Conservation (phyloP, 2,888 invertebrate genomes). For the Drosophila macrothrix region DNA sequence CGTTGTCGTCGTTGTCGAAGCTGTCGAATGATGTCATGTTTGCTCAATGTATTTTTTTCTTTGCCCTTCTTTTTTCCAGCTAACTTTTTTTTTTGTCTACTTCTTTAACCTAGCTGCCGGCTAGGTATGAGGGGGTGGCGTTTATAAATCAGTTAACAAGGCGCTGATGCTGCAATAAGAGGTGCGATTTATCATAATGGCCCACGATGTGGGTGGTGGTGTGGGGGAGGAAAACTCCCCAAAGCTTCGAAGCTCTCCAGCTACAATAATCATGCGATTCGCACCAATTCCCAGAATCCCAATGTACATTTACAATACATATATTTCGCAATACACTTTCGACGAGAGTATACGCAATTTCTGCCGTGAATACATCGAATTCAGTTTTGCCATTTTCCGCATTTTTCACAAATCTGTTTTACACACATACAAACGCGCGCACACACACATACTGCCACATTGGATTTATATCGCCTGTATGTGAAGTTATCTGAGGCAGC, state of each 20-base stretch:
- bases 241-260: conserved; percentile 1
- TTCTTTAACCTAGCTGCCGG: conserved; percentile 28
- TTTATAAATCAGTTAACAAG: conserved; percentile 78
- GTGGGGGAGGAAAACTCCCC: conserved; percentile 3
- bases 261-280: conserved; percentile 36
- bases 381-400: conserved; percentile 79
- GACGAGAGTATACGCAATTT: conserved; percentile 43
- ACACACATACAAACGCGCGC: conserved; percentile 36
- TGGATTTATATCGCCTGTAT: conserved; percentile 48
- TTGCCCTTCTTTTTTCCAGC: conserved; percentile 8
- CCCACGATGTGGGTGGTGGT: conserved; percentile 11
- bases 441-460: conserved; percentile 29
- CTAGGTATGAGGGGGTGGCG: conserved; percentile 1
- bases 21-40: conserved; percentile 78
- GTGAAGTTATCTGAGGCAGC: conserved; percentile 75
- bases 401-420: conserved; percentile 79
- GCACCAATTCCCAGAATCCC: conserved; percentile 48
- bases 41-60: conserved; percentile 35
- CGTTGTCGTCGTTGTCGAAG: conserved; percentile 59
- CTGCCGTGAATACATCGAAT: conserved; percentile 72
- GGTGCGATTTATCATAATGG: conserved; percentile 82
- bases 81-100: conserved; percentile 51
- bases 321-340: conserved; percentile 62
- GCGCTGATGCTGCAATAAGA: conserved; percentile 81
- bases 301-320: conserved; percentile 46